Evolutionary conservation across 2,797 vertebrate species (phyloP), one percentile per base, ranked within the genome.

Genomic region (Characodon lateralis): DNA sequence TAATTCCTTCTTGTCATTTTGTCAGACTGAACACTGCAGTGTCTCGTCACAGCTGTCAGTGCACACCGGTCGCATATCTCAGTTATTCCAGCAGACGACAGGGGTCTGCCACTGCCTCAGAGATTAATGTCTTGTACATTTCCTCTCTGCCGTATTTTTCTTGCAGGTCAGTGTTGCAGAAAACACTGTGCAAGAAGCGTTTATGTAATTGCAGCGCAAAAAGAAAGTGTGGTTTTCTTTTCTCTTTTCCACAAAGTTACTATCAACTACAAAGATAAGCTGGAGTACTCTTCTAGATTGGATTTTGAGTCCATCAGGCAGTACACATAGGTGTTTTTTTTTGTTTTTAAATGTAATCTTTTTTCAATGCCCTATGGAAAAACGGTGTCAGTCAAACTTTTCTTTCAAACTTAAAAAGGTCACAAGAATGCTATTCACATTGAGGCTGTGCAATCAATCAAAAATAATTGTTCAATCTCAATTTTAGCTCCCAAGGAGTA

Each of bases 21-120:
- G 82, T 91, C 89, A 89, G 80, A 77, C 72, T 78, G 72, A 88
- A 89, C 90, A 76, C 78, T 0, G 71, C 70, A 77, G 56, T n/a
- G 78, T 83, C 85, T 85, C 74, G 86, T 91, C 91, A 83, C 71
- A 73, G 73, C 75, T 79, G 88, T 90, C 90, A 73, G 56, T 8
- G 71, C 77, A 51, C 85, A 28, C 50, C 70, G 5, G 79, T 80
- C 71, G 85, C 79, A 79, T 68, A 78, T 81, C 88, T 85, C 87
- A 85, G 85, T 86, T 77, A 86, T 86, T 78, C 81, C 75, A 63
- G 43, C 80, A 77, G 77, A 59, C 39, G 41, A 76, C 65, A 50
- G 80, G 56, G 69, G 58, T 12, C 4, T 53, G 69, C 46, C 26
- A 46, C 77, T 18, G 55, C 76, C 58, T 55, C 3, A 0, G 41